Evolutionary conservation across 2,888 invertebrate genomes (phyloP), one percentile per base, ranked within the genome.

Genomic region (Campoplex capitator): DNA sequence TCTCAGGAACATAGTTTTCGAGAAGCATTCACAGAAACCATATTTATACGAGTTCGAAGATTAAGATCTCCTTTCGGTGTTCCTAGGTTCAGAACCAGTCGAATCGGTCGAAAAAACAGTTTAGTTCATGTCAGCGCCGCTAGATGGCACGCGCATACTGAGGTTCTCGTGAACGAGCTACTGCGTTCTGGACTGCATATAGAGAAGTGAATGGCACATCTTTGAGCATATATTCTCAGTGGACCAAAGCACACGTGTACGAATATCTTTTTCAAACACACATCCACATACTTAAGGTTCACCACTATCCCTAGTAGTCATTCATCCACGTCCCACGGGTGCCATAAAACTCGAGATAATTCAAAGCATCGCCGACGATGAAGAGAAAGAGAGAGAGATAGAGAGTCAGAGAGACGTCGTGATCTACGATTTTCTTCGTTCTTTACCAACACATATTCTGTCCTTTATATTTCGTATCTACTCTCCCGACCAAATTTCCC

Each of bases 321-420:
- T 85, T 82, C 70, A 78, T 77, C 68, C 51, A 51, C 28, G 58
- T 51, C 85, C 87, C 87, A 88, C 79, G 89, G 88, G 88, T 83
- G 89, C 89, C 88, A 91, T 90, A 90, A 89, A 89, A 90, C 86
- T 88, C 84, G 89, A 90, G 88, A 90, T 90, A 90, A 91, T 91
- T 90, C 88, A 89, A 89, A 89, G 88, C 88, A 88, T 88, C 86
- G 88, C 89, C 88, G 87, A 84, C 76, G 78, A 81, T 74, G 83
- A 48, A 70, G 71, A 75, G 74, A 16, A 11, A 28, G 45, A 11
- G 45, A 45, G 45, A 45, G 45, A 51, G 45, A 45, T 13, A 45
- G 45, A 51, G n/a, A 18, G 18, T 16, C 32, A 32, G 32, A 32
- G 32, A 51, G 65, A 56, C 65, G 65, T 65, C 68, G 62, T 35